These are phyloP conservation scores for Chionodraco myersi DNA, from an alignment of 2,113 vertebrate species.

Conservation along the genomic window DNA sequence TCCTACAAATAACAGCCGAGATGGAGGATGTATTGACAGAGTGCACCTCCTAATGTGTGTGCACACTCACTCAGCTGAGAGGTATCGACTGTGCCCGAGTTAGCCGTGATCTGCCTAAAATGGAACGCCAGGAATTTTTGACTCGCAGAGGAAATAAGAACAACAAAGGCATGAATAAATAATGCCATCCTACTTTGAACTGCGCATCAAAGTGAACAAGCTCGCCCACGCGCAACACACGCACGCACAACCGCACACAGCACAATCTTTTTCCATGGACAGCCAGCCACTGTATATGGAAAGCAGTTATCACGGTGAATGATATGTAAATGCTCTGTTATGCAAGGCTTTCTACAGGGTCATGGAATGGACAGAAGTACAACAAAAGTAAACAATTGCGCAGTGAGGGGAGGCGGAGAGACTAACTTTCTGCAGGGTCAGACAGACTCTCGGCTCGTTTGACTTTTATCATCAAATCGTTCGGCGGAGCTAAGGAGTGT, in stretches of 20 bases:
- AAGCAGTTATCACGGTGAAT: constrained; percentile 59
- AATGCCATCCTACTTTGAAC: constrained; percentile 81
- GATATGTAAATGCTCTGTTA: constrained; percentile 63
- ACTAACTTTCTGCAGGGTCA: constrained; percentile 38
- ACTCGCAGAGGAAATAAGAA: constrained; percentile 77
- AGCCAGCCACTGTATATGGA: constrained; percentile 54
- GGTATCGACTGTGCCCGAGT: constrained; percentile 55
- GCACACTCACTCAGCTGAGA: constrained; percentile 33
- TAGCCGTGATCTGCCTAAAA: constrained; percentile 69
- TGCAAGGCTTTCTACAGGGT: constrained; percentile 47
- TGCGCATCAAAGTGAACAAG: constrained; percentile 79
- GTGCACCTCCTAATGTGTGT: constrained; percentile 42
- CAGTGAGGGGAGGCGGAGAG: not conserved
- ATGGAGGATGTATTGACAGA: constrained; percentile 56
- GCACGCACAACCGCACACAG: constrained; percentile 48
- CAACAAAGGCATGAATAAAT: constrained; percentile 84
- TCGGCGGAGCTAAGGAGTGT: constrained; percentile 15
- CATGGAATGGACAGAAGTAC: constrained; percentile 42
- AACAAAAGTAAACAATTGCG: constrained; percentile 54
- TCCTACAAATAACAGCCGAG: constrained; percentile 52
- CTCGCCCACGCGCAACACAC: constrained; percentile 42
- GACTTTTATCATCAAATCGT: constrained; percentile 31
- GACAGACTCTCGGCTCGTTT: constrained; percentile 26
- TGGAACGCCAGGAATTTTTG: constrained; percentile 73
- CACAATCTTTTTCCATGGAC: constrained; percentile 19